Evolutionary conservation across 35 echinoderm and acorn worm species (phyloP).

Genomic region (Apostichopus parvimensis): DNA sequence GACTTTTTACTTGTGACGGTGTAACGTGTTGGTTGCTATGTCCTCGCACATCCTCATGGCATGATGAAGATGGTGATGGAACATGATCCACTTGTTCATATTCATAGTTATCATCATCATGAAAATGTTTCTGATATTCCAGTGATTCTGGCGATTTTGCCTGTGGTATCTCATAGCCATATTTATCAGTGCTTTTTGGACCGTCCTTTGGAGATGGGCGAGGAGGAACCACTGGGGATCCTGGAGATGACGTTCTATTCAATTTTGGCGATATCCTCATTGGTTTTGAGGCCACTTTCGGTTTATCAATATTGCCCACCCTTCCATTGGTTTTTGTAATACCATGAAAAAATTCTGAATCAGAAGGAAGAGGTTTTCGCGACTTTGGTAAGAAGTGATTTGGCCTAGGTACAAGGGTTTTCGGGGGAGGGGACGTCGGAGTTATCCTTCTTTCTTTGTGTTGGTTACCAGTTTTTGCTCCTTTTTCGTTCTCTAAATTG

Average conservation of each 20-base stretch:
- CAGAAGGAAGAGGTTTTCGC: neutral
- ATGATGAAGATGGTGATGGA: neutral
- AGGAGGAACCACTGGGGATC: neutral
- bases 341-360: neutral
- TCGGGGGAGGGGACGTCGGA: conserved; percentile 18
- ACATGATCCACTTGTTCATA: conserved; percentile 29
- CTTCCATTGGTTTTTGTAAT: neutral
- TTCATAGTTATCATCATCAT: neutral
- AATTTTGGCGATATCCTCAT: neutral
- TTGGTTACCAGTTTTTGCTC: neutral
- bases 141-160: neutral
- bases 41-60: neutral
- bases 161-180: conserved; percentile 9
- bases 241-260: neutral
- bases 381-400: neutral
- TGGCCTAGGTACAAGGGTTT: neutral
- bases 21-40: too few relatives aligned
- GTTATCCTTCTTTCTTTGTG: neutral
- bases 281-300: conserved; percentile 15
- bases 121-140: neutral
- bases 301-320: neutral
- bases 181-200: neutral
- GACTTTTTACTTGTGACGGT: too few relatives aligned
- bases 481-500: neutral
- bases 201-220: neutral